Percentiles rank a stretch among this genome's conserved stretches.
Evolutionary conservation across 2,113 vertebrate genomes (phyloP).

Genomic region (Xiphophorus maculatus): DNA sequence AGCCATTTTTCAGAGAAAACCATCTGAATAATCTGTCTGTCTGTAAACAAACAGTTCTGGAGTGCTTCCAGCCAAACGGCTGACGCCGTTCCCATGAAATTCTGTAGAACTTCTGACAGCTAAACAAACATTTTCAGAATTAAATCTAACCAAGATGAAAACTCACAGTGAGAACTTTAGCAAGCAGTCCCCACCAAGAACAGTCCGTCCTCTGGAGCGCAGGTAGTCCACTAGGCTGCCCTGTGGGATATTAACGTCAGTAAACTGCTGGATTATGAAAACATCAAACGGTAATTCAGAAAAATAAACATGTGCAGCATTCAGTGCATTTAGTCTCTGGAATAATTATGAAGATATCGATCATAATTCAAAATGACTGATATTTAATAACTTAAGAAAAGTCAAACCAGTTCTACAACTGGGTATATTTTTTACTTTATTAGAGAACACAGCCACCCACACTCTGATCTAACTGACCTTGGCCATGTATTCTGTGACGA

Average conservation of each 20-base stretch:
- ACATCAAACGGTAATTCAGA: too few species aligned
- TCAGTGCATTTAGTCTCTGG: neutral
- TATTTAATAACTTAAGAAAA: too few species aligned
- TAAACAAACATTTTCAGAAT: neutral
- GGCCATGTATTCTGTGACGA: constrained; percentile 98
- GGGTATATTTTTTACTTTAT: neutral
- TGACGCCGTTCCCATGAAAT: constrained; percentile 25
- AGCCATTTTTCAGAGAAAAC: constrained; percentile 14
- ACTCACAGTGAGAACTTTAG: constrained; percentile 95
- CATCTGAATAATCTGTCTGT: neutral
- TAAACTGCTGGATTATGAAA: neutral
- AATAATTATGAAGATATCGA: neutral
- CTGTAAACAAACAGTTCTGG: constrained; percentile 27
- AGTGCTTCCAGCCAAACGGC: constrained; percentile 8
- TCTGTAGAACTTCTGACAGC: constrained; percentile 12
- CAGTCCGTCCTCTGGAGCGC: constrained; percentile 91
- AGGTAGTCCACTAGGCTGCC: constrained; percentile 97
- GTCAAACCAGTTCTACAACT: neutral
- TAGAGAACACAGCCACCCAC: neutral
- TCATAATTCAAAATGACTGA: neutral
- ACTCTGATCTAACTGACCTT: constrained; percentile 82
- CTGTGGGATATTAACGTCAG: constrained; percentile 61
- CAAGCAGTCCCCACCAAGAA: constrained; percentile 91
- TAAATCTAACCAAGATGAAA: neutral
- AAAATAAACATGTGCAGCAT: too few species aligned